Evolutionary conservation across 1,140 invertebrate species (phyloP).

Genomic region (Drosophila ironensis): DNA sequence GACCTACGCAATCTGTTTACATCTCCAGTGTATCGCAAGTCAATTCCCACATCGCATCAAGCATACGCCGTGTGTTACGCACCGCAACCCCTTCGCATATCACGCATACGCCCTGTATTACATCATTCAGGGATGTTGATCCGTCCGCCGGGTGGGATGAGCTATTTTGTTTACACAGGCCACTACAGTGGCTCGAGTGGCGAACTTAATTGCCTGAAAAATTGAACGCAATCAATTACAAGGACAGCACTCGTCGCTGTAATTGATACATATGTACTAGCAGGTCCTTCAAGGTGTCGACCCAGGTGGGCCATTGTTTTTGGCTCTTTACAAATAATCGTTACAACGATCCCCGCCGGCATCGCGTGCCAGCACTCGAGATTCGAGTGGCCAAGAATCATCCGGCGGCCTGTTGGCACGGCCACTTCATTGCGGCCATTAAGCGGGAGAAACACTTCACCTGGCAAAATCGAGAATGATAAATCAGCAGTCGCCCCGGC

Average conservation of each 20-base stretch:
- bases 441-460: constrained; percentile 25
- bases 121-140: constrained; percentile 17
- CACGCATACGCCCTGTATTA: constrained; percentile 41
- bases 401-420: constrained; percentile 19
- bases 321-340: constrained; percentile 1
- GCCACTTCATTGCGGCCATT: constrained; percentile 55
- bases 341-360: neutral
- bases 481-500: neutral
- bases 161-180: constrained; percentile 53
- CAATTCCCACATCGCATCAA: constrained; percentile 4
- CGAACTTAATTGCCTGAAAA: constrained; percentile 73
- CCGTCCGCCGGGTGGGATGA: neutral
- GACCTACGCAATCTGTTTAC: constrained; percentile 29
- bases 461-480: neutral
- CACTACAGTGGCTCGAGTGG: constrained; percentile 49
- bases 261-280: constrained; percentile 9
- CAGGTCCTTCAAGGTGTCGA: constrained; percentile 25
- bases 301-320: constrained; percentile 26
- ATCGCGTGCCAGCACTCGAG: constrained; percentile 35
- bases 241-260: constrained; percentile 16
- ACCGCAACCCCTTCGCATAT: constrained; percentile 11
- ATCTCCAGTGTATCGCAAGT: constrained; percentile 6
- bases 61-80: constrained; percentile 31
- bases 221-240: constrained; percentile 71
- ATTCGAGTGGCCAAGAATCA: constrained; percentile 5